Evolutionary conservation across 2,888 invertebrate genomes (phyloP), one percentile per base, ranked within the genome.

Genomic region (Resseliella maxima): DNA sequence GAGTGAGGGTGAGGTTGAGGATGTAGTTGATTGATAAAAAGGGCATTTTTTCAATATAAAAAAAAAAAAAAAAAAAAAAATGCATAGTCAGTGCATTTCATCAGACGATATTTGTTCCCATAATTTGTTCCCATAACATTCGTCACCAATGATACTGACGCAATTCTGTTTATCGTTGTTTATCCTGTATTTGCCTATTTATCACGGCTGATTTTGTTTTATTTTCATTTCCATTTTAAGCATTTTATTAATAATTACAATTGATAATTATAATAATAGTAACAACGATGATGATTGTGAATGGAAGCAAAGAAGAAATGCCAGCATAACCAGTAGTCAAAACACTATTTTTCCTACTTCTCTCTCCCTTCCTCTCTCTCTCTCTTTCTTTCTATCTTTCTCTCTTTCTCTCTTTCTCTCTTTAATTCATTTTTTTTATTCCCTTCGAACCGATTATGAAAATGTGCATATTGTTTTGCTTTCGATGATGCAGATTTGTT

Each of bases 181-280:
- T 59, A 3, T 0, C 15, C 24, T 59, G 24, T n/a, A 21, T 59
- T 5, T 24, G 27, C 59, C 15, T 59, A 59, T 59, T 59, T 59
- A 12, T 12, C 18, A 24, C 59, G 59, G 15, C 24, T 72, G 72
- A 2, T 31, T 72, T 72, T 35, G 35, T 72, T 72, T 24, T 59
- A n/a, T 72, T 31, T 72, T 72, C 72, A 72, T 72, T 31, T 72
- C 31, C 72, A 72, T 72, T 59, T 59, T 27, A 12, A 59, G 24
- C 59, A 59, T 59, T 72, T 72, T 31, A 72, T 31, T 72, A 72
- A 72, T 72, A 31, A 72, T 72, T 72, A 72, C 72, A 72, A 72
- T 31, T 72, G 72, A 72, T 72, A n/a, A 27, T 72, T 1, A 72
- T 72, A 59, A 59, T 59, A 59, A n/a, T 59, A 27, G 24, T 59